phyloP scores from a whole-genome alignment of 2,113 vertebrate species.

The Pimephales promelas region DNA sequence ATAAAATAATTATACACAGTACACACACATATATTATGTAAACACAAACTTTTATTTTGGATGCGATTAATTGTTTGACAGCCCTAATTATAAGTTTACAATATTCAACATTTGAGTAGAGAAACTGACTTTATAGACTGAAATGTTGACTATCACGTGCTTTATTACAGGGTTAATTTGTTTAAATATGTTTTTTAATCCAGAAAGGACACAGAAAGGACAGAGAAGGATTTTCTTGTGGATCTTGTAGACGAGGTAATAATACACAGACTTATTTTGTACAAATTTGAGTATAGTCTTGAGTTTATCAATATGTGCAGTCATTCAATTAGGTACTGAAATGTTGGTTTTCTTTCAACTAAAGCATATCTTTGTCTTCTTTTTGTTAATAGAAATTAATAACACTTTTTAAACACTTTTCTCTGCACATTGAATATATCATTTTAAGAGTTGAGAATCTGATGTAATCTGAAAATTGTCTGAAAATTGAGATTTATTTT shows the following conservation, averaged over 20 bases:
- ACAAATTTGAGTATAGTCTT: too few species aligned
- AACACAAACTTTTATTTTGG: too few species aligned
- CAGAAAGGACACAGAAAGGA: constrained; percentile 36
- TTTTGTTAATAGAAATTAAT: background rate
- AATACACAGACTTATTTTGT: background rate
- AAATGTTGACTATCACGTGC: background rate
- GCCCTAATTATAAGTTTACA: too few species aligned
- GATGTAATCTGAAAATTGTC: background rate
- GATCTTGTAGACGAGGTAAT: constrained; percentile 18
- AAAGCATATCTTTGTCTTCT: background rate
- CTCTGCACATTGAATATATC: too few species aligned
- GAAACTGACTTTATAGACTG: background rate
- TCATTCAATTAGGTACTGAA: background rate
- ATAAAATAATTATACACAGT: too few species aligned
- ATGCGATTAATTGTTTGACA: too few species aligned
- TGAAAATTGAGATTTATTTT: background rate
- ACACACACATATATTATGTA: too few species aligned
- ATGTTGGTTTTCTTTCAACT: background rate
- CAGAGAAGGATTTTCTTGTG: constrained; percentile 33
- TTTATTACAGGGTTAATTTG: background rate
- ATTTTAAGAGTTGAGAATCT: too few species aligned
- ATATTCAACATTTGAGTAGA: background rate
- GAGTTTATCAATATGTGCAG: background rate
- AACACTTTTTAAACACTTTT: too few species aligned
- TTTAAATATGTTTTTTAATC: background rate